These are phyloP conservation scores for Glaucomys volans DNA, from an alignment of 2,113 vertebrate genomes.

Conservation along the genomic window DNA sequence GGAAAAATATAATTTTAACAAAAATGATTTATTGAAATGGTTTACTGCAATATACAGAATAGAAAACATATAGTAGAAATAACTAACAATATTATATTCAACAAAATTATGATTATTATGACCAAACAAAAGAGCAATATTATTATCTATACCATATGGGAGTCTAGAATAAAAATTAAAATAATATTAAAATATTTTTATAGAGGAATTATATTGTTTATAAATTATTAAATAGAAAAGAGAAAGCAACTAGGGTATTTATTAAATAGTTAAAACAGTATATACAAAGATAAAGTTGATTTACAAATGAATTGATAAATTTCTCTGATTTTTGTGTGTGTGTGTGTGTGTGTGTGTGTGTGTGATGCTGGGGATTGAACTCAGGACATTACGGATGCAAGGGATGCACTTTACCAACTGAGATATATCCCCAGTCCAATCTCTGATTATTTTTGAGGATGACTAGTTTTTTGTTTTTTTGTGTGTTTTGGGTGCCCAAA, in stretches of 20 bases:
- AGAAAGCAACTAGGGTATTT: background rate
- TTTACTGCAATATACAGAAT: background rate
- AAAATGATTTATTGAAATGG: background rate
- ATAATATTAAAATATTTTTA: background rate
- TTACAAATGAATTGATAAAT: background rate
- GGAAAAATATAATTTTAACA: background rate
- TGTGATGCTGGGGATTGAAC: no score
- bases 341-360: no score
- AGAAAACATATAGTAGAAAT: background rate
- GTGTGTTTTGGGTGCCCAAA: background rate
- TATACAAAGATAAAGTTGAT: background rate
- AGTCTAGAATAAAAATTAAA: background rate
- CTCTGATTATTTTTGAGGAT: background rate
- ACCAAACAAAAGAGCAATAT: background rate
- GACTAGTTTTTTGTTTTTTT: background rate
- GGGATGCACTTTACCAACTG: no score
- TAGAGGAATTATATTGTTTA: background rate
- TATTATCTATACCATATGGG: background rate
- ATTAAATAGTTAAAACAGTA: background rate
- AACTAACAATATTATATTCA: background rate
- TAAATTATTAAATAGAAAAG: background rate
- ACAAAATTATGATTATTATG: background rate
- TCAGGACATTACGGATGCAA: no score
- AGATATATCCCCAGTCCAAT: no score
- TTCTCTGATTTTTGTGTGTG: no score